Percentiles rank a stretch among this genome's conserved stretches.
phyloP scores from a whole-genome alignment of 2,888 invertebrate genomes.

The Acronicta alni region DNA sequence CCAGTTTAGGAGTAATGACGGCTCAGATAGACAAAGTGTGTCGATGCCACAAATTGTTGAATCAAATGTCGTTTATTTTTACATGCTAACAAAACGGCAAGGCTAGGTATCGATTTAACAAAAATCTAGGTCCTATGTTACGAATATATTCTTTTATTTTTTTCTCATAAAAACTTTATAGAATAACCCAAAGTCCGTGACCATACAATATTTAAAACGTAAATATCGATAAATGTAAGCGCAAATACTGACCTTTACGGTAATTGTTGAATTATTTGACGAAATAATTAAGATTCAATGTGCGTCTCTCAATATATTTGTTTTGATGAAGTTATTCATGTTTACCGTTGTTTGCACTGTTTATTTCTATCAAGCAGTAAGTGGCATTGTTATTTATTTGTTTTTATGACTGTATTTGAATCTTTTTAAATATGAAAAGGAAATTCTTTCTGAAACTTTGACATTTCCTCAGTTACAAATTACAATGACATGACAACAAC shows the following conservation, averaged over 20 bases:
- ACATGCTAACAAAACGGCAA: too few species aligned
- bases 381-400: too few species aligned
- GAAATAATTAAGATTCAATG: slow-evolving; percentile 42
- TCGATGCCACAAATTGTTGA: too few species aligned
- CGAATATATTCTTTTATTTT: too few species aligned
- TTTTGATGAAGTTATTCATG: slow-evolving; percentile 10
- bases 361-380: slow-evolving; percentile 4
- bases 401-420: too few species aligned
- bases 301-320: slow-evolving; percentile 15
- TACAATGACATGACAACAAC: background rate
- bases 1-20: too few species aligned
- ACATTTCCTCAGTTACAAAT: background rate
- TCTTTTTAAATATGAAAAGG: background rate
- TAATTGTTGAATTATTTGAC: slow-evolving; percentile 40
- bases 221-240: slow-evolving; percentile 27
- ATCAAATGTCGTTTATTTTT: too few species aligned
- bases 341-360: slow-evolving; percentile 8
- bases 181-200: slow-evolving; percentile 17
- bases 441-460: background rate
- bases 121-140: too few species aligned
- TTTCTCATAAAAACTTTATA: background rate
- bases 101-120: too few species aligned
- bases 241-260: slow-evolving; percentile 56
- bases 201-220: slow-evolving; percentile 2
- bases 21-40: too few species aligned